Percentiles rank a stretch among this genome's conserved stretches.
Conservation (phyloP, 2,797 vertebrate species). For the Paguma larvata region DNA sequence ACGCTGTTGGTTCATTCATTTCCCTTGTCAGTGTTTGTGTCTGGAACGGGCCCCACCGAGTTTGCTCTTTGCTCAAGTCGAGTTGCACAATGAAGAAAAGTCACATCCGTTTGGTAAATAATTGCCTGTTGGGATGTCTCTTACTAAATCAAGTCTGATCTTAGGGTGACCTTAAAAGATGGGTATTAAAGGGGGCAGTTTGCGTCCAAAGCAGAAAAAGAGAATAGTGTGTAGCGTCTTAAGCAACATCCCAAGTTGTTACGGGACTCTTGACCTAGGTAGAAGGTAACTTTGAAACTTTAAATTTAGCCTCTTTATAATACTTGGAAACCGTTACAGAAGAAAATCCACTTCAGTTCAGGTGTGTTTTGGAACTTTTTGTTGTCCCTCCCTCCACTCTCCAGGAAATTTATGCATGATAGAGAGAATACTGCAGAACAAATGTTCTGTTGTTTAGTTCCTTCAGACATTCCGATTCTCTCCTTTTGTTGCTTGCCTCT, state of each 20-base stretch:
- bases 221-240: neutral
- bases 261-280: conserved; percentile 43
- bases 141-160: conserved; percentile 68
- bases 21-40: conserved; percentile 46
- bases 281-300: conserved; percentile 70
- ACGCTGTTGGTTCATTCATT: conserved; percentile 79
- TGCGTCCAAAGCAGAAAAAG: neutral
- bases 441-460: conserved; percentile 92
- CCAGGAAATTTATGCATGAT: conserved; percentile 76
- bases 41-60: conserved; percentile 66
- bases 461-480: conserved; percentile 88
- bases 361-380: conserved; percentile 85
- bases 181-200: neutral
- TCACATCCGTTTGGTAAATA: conserved; percentile 81
- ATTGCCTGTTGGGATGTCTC: conserved; percentile 86
- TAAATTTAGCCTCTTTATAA: neutral
- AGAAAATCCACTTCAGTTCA: conserved; percentile 79
- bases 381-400: neutral
- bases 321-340: neutral
- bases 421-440: conserved; percentile 89
- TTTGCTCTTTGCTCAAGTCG: conserved; percentile 58
- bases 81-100: conserved; percentile 82
- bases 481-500: conserved; percentile 95
- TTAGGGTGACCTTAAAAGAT: neutral
- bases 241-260: conserved; percentile 54